Conservation (phyloP, 2,797 vertebrate genomes). For the Amblyopsis hoosieri region DNA sequence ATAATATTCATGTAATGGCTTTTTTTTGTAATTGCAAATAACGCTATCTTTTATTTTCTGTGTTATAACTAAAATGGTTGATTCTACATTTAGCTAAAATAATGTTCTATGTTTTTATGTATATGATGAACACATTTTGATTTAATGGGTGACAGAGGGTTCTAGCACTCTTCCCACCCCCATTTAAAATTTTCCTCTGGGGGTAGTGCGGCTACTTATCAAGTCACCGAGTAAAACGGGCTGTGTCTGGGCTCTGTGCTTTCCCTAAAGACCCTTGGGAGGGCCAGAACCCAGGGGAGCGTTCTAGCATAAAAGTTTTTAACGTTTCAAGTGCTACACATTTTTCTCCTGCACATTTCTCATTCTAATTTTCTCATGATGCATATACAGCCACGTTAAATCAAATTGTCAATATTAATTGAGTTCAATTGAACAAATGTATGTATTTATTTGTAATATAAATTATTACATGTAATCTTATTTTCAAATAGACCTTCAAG, state of each 20-base stretch:
- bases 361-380: slow-evolving; percentile 21
- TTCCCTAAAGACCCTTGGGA: slow-evolving; percentile 81
- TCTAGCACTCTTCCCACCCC: slow-evolving; percentile 72
- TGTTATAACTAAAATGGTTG: neutral
- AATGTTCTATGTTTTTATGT: slow-evolving; percentile 9
- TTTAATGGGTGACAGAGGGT: slow-evolving; percentile 76
- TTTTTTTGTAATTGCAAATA: neutral
- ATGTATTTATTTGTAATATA: neutral
- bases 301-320: slow-evolving; percentile 60
- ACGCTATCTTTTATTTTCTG: neutral
- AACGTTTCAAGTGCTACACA: slow-evolving; percentile 56
- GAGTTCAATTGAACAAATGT: too few species aligned
- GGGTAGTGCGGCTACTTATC: slow-evolving; percentile 83
- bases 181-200: slow-evolving; percentile 77
- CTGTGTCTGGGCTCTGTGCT: slow-evolving; percentile 77
- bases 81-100: neutral
- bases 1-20: neutral
- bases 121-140: slow-evolving; percentile 60
- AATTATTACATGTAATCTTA: slow-evolving; percentile 24
- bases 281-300: slow-evolving; percentile 73
- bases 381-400: neutral
- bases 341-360: slow-evolving; percentile 18
- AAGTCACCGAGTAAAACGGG: slow-evolving; percentile 82
- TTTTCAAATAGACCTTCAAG: neutral
- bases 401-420: too few species aligned